phyloP scores from a whole-genome alignment of 2,888 invertebrate species.

The Mactromeris polynyma region DNA sequence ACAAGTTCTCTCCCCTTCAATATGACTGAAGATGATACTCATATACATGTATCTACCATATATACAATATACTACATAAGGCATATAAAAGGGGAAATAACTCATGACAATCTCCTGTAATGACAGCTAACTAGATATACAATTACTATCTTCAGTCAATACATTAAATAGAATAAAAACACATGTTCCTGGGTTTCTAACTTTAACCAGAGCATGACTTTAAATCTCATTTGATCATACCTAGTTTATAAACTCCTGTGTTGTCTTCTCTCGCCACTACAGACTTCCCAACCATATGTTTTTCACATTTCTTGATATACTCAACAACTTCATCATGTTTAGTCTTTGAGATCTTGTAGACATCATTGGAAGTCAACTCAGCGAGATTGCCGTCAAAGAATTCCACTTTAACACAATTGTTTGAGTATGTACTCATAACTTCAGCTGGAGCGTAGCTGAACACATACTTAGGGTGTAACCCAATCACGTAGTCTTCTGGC shows the following conservation, averaged over 20 bases:
- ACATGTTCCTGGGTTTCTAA: too few species aligned
- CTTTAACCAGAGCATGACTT: background rate
- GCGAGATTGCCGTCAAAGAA: slow-evolving; percentile 64
- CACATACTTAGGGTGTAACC: slow-evolving; percentile 64
- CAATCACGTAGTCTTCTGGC: slow-evolving; percentile 66
- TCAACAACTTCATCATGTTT: slow-evolving; percentile 58
- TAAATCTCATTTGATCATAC: slow-evolving; percentile 31
- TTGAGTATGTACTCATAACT: slow-evolving; percentile 48
- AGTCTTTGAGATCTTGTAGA: slow-evolving; percentile 53
- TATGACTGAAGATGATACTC: too few species aligned
- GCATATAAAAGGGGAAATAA: too few species aligned
- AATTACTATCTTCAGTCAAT: too few species aligned
- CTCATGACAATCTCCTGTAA: too few species aligned
- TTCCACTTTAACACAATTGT: slow-evolving; percentile 54
- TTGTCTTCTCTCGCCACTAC: slow-evolving; percentile 60
- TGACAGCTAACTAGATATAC: too few species aligned
- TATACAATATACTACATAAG: too few species aligned
- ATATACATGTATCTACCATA: too few species aligned
- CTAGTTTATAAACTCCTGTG: slow-evolving; percentile 53
- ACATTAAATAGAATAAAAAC: too few species aligned
- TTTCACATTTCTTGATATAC: slow-evolving; percentile 54
- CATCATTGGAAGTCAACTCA: slow-evolving; percentile 45
- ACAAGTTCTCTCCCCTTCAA: too few species aligned
- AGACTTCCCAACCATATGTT: slow-evolving; percentile 44
- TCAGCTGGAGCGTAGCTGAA: slow-evolving; percentile 67